Evolutionary conservation across 1,140 invertebrate genomes (phyloP).

Genomic region (Antheraea mylitta): DNA sequence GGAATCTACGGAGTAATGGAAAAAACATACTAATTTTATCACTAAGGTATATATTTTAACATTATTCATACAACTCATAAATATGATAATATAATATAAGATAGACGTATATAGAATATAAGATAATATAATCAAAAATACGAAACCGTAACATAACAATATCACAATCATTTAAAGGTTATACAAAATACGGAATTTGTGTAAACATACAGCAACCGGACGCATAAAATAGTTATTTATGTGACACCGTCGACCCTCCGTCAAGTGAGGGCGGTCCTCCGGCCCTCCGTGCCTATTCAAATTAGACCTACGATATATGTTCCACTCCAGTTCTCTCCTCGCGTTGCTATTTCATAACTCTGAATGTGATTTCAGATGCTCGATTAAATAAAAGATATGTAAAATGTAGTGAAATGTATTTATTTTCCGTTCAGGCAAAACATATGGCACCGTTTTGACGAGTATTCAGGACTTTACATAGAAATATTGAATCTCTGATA

Average conservation of each 20-base stretch:
- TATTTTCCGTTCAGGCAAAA: not conserved
- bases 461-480: too few relatives aligned
- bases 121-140: not conserved
- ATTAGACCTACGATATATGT: conserved; percentile 41
- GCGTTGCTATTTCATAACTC: conserved; percentile 35
- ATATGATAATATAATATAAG: too few relatives aligned
- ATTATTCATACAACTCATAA: not conserved
- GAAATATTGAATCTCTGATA: too few relatives aligned
- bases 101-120: too few relatives aligned
- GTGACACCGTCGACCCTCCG: conserved; percentile 41
- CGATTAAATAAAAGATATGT: conserved; percentile 32
- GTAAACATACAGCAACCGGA: conserved; percentile 35
- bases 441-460: not conserved
- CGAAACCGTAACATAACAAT: not conserved
- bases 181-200: conserved; percentile 4
- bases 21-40: not conserved
- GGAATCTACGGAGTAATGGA: too few relatives aligned
- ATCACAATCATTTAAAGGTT: not conserved
- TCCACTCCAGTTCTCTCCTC: conserved; percentile 25
- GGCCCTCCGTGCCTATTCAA: conserved; percentile 44
- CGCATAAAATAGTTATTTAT: conserved; percentile 50
- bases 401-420: conserved; percentile 12
- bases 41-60: not conserved
- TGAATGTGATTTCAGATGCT: conserved; percentile 40
- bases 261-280: conserved; percentile 30